These are phyloP conservation scores for Parus major DNA, from an alignment of 2,113 vertebrate genomes.

Conservation along the genomic window DNA sequence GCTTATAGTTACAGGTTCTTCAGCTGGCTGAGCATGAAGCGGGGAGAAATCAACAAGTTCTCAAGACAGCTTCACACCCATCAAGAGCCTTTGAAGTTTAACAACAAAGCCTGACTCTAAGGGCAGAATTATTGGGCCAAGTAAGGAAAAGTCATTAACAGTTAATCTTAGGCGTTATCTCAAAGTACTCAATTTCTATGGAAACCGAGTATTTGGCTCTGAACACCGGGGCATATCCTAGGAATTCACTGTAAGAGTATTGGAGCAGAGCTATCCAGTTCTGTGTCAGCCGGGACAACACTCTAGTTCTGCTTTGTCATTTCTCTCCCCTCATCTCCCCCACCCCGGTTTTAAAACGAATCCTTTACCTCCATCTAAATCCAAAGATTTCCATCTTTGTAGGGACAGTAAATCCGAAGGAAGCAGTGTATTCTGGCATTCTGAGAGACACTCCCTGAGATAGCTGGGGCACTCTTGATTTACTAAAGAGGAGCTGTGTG, in stretches of 20 bases:
- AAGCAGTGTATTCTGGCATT: background rate
- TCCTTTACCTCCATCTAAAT: background rate
- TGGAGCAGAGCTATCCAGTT: background rate
- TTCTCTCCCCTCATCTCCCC: background rate
- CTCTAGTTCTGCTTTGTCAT: background rate
- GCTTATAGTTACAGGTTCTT: background rate
- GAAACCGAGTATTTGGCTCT: slow-evolving; percentile 3
- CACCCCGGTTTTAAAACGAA: background rate
- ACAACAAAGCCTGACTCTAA: background rate
- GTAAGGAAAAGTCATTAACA: slow-evolving; percentile 2
- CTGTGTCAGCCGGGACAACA: background rate
- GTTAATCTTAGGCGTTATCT: slow-evolving; percentile 16
- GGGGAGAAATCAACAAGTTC: background rate
- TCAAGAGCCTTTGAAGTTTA: background rate
- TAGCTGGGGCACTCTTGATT: background rate
- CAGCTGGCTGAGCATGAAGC: background rate
- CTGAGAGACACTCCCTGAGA: background rate
- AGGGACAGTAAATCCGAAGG: background rate
- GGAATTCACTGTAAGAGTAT: background rate
- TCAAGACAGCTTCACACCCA: background rate
- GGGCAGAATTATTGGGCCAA: background rate
- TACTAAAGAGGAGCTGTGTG: background rate
- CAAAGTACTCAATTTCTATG: background rate
- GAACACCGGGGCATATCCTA: background rate
- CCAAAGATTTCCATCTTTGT: background rate